Evolutionary conservation across 2,797 vertebrate genomes (phyloP), one percentile per base, ranked within the genome.

Genomic region (Enteromius fasciolatus): DNA sequence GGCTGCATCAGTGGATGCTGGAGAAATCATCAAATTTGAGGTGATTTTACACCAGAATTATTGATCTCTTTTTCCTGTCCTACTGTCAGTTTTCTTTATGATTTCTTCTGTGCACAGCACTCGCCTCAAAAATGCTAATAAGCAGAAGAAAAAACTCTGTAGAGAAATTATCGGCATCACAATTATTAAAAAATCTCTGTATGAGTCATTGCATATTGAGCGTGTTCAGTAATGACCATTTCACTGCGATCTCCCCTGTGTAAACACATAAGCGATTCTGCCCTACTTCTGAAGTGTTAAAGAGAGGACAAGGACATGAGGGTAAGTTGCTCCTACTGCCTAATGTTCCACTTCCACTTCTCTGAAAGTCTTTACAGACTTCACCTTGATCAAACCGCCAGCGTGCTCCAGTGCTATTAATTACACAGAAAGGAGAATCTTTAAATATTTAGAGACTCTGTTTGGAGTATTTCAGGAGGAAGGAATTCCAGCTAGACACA

Each of bases 401-500:
- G 57, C 82, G 46, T 66, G 87, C 86, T 88, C 88, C 83, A 86
- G 89, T 89, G 88, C 90, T 91, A 94, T 93, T 94, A 93, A 93
- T 93, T 93, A 92, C 92, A 93, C 90, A 85, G 87, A 87, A 87
- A 87, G 84, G 81, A 89, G 91, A 90, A 90, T 92, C 90, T 92
- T 94, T 91, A 93, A 94, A 94, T 94, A 94, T 94, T 94, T 94
- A 93, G 85, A 91, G 86, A 87, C 80, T 82, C 73, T 85, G 81
- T 82, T 83, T 78, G 83, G 79, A 79, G 80, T 61, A 82, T 84
- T 83, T 28, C 28, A 46, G 68, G 78, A 64, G 18, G 48, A 28
- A 68, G 83, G 83, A 86, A 88, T 86, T 81, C 81, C 81, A 59
- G 63, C 9, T 63, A 54, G 82, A 68, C 25, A 61, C 44, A 54